Evolutionary conservation across 1,140 invertebrate genomes (phyloP).

Genomic region (Lanistes nyassanus): DNA sequence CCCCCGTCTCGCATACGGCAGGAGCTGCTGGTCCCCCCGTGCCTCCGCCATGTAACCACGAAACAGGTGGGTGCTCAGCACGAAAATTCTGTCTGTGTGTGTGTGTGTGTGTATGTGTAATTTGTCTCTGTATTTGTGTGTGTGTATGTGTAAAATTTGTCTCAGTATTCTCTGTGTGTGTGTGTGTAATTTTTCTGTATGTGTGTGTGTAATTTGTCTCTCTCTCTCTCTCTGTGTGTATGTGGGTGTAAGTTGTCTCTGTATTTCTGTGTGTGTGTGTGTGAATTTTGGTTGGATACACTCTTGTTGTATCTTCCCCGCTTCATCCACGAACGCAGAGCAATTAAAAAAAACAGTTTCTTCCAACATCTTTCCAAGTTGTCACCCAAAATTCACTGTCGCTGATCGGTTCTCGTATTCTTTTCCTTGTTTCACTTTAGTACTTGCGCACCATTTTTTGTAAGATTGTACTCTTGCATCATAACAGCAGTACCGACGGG

Average conservation of each 20-base stretch:
- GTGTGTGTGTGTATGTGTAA: too few relatives aligned
- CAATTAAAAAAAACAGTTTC: too few relatives aligned
- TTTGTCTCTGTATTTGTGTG: too few relatives aligned
- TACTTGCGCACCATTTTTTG: background rate
- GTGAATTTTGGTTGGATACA: background rate
- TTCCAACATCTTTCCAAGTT: background rate
- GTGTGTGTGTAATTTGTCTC: slow-evolving; percentile 21
- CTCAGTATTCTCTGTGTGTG: too few relatives aligned
- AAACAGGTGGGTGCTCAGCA: too few relatives aligned
- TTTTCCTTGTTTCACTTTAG: background rate
- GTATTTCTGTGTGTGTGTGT: slow-evolving; percentile 8
- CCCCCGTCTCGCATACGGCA: too few relatives aligned
- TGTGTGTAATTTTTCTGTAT: slow-evolving; percentile 6
- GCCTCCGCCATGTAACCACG: too few relatives aligned
- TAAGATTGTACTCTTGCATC: too few relatives aligned
- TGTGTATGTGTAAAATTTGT: too few relatives aligned
- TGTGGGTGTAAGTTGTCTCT: background rate
- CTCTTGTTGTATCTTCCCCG: background rate
- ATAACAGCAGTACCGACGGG: too few relatives aligned
- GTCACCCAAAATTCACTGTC: background rate
- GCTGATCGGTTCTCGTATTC: background rate
- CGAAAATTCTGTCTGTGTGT: background rate
- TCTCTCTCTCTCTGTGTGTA: background rate
- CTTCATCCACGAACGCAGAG: too few relatives aligned
- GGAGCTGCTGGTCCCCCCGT: too few relatives aligned